phyloP scores from a whole-genome alignment of 2,888 invertebrate genomes.

The Ashinkailepas kermadecensis region DNA sequence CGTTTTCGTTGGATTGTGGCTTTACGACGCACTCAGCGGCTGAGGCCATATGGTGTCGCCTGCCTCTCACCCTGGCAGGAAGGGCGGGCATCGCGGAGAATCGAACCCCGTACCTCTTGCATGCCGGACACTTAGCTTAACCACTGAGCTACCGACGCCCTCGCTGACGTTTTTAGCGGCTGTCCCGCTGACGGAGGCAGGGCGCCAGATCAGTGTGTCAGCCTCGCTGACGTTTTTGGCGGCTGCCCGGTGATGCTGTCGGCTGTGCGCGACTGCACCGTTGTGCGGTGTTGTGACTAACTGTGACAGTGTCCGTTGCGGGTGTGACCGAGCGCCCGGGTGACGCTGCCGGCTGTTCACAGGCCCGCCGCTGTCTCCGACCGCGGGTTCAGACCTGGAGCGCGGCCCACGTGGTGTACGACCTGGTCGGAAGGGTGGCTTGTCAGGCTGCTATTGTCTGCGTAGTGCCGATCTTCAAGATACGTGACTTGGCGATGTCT shows the following conservation, averaged over 20 bases:
- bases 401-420: conserved; percentile 63
- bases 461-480: conserved; percentile 81
- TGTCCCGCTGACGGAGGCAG: too few species aligned
- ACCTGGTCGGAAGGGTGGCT: conserved; percentile 67
- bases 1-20: too few species aligned
- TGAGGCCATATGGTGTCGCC: background rate
- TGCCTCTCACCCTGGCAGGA: too few species aligned
- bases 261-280: background rate
- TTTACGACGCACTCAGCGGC: too few species aligned
- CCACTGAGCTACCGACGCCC: too few species aligned
- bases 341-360: conserved; percentile 32
- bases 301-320: too few species aligned
- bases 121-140: background rate
- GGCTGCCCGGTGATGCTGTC: too few species aligned
- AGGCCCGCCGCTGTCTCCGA: conserved; percentile 71
- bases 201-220: too few species aligned
- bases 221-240: too few species aligned
- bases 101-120: too few species aligned
- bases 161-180: too few species aligned
- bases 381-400: conserved; percentile 59
- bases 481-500: conserved; percentile 73
- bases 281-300: background rate
- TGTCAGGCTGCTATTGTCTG: conserved; percentile 82
- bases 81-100: background rate
- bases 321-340: too few species aligned